Percentiles rank a stretch among this genome's conserved stretches.
Conservation (phyloP, 2,888 invertebrate species). For the Lithophane semibrunnea region DNA sequence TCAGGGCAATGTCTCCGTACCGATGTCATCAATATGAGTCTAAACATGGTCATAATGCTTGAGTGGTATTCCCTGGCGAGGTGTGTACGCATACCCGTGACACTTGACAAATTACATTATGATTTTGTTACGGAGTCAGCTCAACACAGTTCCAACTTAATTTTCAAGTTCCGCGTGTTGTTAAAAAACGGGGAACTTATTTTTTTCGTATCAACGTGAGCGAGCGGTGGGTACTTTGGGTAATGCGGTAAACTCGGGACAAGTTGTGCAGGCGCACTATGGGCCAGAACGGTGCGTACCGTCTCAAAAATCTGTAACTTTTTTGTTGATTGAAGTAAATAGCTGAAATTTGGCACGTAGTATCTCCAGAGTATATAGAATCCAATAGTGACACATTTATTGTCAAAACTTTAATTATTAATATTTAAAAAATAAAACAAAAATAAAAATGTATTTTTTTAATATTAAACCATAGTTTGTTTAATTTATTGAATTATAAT, state of each 20-base stretch:
- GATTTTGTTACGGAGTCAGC: constrained; percentile 79
- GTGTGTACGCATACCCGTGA: constrained; percentile 66
- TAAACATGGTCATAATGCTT: constrained; percentile 51
- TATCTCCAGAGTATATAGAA: too few species aligned
- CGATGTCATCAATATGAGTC: constrained; percentile 59
- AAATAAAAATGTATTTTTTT: too few species aligned
- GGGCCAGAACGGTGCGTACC: too few species aligned
- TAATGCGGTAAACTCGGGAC: constrained; percentile 60
- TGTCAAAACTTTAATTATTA: too few species aligned
- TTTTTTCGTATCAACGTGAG: constrained; percentile 64
- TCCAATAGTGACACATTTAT: too few species aligned
- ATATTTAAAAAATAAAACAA: too few species aligned
- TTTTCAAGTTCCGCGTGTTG: constrained; percentile 75
- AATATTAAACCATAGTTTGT: too few species aligned
- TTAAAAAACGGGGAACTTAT: constrained; percentile 62
- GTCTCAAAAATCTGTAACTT: too few species aligned
- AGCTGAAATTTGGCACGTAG: too few species aligned
- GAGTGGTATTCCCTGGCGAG: constrained; percentile 58
- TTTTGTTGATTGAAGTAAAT: too few species aligned
- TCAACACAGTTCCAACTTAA: constrained; percentile 77
- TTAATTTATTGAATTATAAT: too few species aligned
- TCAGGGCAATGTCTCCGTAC: constrained; percentile 53
- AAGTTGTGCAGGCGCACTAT: constrained; percentile 68
- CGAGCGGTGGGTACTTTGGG: constrained; percentile 59
- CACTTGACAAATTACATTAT: constrained; percentile 85